Base-by-base conservation (phyloP, 2,888 invertebrate genomes). In the Chirona hameri region DNA sequence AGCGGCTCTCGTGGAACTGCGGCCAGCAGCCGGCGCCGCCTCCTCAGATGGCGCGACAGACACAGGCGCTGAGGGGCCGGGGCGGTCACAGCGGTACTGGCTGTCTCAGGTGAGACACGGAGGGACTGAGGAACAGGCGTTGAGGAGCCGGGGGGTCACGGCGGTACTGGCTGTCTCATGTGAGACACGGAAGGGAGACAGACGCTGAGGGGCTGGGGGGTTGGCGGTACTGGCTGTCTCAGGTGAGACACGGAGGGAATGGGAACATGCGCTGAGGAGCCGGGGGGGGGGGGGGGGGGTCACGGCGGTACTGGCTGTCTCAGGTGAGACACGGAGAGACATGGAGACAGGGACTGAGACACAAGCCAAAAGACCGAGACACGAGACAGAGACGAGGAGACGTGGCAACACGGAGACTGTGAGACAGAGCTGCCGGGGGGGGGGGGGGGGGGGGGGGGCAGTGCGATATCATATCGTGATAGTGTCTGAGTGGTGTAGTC, bases 1-100 rank as follows among this genome's bases (percentile, higher is more conserved):
- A 92, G 87, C 88, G 92, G 81, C 87, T 91, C 83, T 91, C 91
- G 27, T 91, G 91, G 91, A 91, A 92, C 87, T 90, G 89, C 85
- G 90, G 88, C 83, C 87, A 85, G 86, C 87, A 84, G 83, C 85
- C 83, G n/a, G 82, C 86, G n/a, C 85, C 86, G 83, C 85, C 82
- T 81, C 85, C 84, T 84, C 86, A 81, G 86, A 86, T 80, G 84
- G 85, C 83, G 84, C 85, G 82, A 85, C 81, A 82, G 81, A 52
- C 55, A 52, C 81, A 79, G 69, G 76, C 46, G 24, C 76, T 76
- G 24, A 84, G 82, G 84, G 83, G 21, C 5, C 52, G 52, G 7
- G 52, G 52, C 1, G 52, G 52, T 2, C 52, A 52, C 52, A 83
- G 84, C 86, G 81, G 85, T 86, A 80, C 83, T 85, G 83, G 84